Evolutionary conservation across 1,140 invertebrate genomes (phyloP), one percentile per base, ranked within the genome.

Genomic region (Plodia interpunctella): DNA sequence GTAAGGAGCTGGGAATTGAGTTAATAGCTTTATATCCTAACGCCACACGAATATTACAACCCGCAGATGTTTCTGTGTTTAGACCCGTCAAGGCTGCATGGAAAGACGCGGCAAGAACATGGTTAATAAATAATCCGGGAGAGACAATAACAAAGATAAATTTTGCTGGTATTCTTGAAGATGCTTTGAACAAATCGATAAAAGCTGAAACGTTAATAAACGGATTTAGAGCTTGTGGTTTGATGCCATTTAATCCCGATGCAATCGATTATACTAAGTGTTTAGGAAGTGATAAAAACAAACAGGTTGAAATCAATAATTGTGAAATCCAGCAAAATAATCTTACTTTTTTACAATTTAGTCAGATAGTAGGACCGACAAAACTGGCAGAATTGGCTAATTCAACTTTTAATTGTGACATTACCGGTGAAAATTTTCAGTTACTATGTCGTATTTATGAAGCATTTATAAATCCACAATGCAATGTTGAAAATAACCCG

Each of bases 21-120:
- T 28, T 68, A 21, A 58, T 90, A 15, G 69, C 77, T 8, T 61
- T 90, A 13, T 78, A 76, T 49, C 88, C 86, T 3, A 90, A 90
- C 67, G 67, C 78, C 5, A 90, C 83, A 10, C 80, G 88, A 57
- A 73, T 90, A 17, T 55, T 88, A 3, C 87, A 90, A 67, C 88
- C 87, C 10, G 59, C 78, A 32, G 88, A 89, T 68, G 79, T 90
- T 9, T 57, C 67, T 11, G 58, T 69, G 11, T 69, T 69, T 18
- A 61, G 61, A 35, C 63, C 67, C 35, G 49, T 69, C 50, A 65
- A 69, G 19, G 28, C 54, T 44, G 57, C 55, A 5, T 71, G 62
- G 60, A 32, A 59, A 35, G 58, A 65, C 21, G 19, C 50, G n/a
- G 68, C 66, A 10, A 64, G 57, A 6, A 55, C 21, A 17, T 70